phyloP scores from a whole-genome alignment of 1,140 invertebrate species.

The Heliconius nattereri region DNA sequence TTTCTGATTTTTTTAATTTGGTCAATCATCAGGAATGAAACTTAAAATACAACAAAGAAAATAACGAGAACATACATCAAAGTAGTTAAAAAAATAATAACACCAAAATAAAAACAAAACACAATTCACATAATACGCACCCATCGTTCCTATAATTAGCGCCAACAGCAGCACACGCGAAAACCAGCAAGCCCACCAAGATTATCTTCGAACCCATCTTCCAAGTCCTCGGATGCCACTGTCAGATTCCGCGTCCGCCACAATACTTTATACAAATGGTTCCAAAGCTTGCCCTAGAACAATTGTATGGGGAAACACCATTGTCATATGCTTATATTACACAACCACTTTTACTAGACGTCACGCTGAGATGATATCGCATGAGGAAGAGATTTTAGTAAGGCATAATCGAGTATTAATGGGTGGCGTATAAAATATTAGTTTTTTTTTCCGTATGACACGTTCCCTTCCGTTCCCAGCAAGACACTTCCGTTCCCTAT shows the following conservation, averaged over 20 bases:
- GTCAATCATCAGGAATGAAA: too few species aligned
- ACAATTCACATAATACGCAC: conserved; percentile 45
- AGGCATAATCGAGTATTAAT: background rate
- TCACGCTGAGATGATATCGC: conserved; percentile 58
- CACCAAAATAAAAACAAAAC: background rate
- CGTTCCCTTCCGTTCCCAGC: too few species aligned
- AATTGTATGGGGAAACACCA: conserved; percentile 72
- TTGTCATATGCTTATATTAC: conserved; percentile 56
- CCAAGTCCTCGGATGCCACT: conserved; percentile 46
- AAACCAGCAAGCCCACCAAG: conserved; percentile 38
- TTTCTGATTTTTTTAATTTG: too few species aligned
- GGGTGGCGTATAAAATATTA: background rate
- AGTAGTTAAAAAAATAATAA: too few species aligned
- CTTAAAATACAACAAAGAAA: too few species aligned
- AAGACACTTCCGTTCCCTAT: too few species aligned
- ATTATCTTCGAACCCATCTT: conserved; percentile 56
- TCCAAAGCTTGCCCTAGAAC: conserved; percentile 64
- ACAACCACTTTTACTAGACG: conserved; percentile 50
- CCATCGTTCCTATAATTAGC: conserved; percentile 65
- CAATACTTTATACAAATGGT: conserved; percentile 68
- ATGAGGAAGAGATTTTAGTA: conserved; percentile 44
- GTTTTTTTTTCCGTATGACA: background rate
- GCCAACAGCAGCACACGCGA: conserved; percentile 36
- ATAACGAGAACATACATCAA: too few species aligned
- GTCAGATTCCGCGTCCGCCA: conserved; percentile 47